phyloP scores from a whole-genome alignment of 2,797 vertebrate genomes.

The Chiloscyllium punctatum region DNA sequence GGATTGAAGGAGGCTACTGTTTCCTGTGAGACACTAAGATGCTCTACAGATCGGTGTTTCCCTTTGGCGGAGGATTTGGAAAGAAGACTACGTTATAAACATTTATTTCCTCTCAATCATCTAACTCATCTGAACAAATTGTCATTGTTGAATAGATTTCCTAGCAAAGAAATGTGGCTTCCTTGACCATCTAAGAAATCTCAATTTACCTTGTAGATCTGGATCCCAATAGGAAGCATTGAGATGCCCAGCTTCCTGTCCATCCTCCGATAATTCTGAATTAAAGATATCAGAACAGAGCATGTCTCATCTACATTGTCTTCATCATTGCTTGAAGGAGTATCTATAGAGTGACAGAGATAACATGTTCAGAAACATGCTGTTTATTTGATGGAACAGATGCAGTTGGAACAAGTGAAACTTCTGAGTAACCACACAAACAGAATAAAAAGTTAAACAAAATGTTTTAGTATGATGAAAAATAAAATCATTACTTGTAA shows the following conservation, averaged over 20 bases:
- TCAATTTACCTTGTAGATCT: conserved; percentile 33
- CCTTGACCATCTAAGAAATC: neutral
- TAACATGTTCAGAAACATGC: neutral
- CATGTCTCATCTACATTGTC: conserved; percentile 12
- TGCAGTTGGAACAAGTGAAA: neutral
- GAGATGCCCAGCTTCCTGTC: conserved; percentile 7
- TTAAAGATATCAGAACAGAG: conserved; percentile 30
- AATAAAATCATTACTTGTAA: neutral
- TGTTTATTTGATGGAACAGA: neutral
- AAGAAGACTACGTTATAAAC: neutral
- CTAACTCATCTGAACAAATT: neutral
- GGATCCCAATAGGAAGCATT: conserved; percentile 36
- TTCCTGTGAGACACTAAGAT: neutral
- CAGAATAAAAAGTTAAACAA: neutral
- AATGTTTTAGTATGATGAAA: neutral
- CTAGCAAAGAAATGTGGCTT: neutral
- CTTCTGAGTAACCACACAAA: neutral
- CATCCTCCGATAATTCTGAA: conserved; percentile 33
- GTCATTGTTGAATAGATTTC: neutral
- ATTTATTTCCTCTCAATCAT: neutral
- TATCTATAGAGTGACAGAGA: conserved; percentile 8
- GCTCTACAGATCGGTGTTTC: neutral
- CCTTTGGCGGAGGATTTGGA: neutral
- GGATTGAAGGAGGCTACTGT: neutral
- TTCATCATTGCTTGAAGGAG: neutral